Percentiles rank a stretch among this genome's conserved stretches.
Conservation (phyloP, 2,888 invertebrate genomes). For the Morpho achilles region DNA sequence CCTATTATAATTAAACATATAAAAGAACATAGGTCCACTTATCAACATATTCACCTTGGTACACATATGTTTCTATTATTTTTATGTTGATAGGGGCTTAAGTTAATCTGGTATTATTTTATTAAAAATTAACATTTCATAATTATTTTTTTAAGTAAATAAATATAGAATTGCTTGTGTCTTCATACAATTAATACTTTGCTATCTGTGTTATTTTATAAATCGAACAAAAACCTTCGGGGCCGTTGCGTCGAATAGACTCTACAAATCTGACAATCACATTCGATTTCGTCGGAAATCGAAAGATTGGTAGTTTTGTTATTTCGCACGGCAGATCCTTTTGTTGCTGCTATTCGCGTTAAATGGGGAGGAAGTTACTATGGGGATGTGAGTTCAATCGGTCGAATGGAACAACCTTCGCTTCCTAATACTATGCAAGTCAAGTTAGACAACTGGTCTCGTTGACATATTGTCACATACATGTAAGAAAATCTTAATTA, state of each 20-base stretch:
- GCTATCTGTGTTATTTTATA: background rate
- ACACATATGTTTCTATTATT: no score
- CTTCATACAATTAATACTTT: no score
- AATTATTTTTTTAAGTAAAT: no score
- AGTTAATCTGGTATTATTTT: no score
- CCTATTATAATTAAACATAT: no score
- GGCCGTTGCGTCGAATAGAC: conserved; percentile 4
- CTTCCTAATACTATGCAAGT: conserved; percentile 68
- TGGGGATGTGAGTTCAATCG: conserved; percentile 71
- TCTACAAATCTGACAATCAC: conserved; percentile 7
- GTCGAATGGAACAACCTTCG: conserved; percentile 72
- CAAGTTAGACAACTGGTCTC: conserved; percentile 55
- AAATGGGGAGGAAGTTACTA: conserved; percentile 78
- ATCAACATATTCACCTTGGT: no score
- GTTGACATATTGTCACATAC: conserved; percentile 32
- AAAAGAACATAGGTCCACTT: no score
- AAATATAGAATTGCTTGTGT: no score
- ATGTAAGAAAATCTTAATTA: no score
- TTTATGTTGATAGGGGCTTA: no score
- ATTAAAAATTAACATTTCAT: no score
- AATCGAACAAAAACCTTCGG: conserved; percentile 7
- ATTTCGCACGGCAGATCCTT: conserved; percentile 72
- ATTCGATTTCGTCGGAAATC: conserved; percentile 37
- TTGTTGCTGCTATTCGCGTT: conserved; percentile 75
- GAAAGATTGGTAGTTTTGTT: conserved; percentile 71